phyloP scores from a whole-genome alignment of 1,140 invertebrate genomes.

The Micrasema longulum region DNA sequence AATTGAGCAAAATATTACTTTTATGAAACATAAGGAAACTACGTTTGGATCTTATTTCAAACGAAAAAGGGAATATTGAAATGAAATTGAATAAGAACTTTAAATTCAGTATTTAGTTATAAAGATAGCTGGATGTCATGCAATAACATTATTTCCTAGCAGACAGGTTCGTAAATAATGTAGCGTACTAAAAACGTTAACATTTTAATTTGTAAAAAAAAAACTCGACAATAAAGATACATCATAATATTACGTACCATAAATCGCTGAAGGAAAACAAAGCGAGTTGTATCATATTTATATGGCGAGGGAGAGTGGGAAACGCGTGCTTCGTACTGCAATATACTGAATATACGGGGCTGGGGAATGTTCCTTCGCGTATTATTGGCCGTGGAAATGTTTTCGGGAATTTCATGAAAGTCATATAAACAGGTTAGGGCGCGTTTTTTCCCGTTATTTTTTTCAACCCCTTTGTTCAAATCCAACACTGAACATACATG shows the following conservation, averaged over 20 bases:
- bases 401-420: constrained; percentile 37
- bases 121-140: constrained; percentile 25
- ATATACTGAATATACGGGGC: not conserved
- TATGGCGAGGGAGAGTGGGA: not conserved
- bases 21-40: too few species aligned
- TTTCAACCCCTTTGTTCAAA: constrained; percentile 24
- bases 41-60: too few species aligned
- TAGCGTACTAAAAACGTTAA: not conserved
- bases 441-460: constrained; percentile 1
- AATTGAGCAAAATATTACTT: too few species aligned
- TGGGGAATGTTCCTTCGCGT: too few species aligned
- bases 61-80: constrained; percentile 1
- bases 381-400: constrained; percentile 27
- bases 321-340: constrained; percentile 19
- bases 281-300: constrained; percentile 15
- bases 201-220: constrained; percentile 31
- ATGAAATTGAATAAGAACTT: not conserved
- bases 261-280: constrained; percentile 31
- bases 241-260: constrained; percentile 26
- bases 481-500: not conserved
- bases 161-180: too few species aligned
- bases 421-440: constrained; percentile 19
- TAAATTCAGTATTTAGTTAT: constrained; percentile 15
- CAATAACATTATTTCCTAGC: not conserved
- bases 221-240: constrained; percentile 13